These are phyloP conservation scores for Erythrolamprus reginae DNA, from an alignment of 2,113 vertebrate genomes.

Conservation along the genomic window DNA sequence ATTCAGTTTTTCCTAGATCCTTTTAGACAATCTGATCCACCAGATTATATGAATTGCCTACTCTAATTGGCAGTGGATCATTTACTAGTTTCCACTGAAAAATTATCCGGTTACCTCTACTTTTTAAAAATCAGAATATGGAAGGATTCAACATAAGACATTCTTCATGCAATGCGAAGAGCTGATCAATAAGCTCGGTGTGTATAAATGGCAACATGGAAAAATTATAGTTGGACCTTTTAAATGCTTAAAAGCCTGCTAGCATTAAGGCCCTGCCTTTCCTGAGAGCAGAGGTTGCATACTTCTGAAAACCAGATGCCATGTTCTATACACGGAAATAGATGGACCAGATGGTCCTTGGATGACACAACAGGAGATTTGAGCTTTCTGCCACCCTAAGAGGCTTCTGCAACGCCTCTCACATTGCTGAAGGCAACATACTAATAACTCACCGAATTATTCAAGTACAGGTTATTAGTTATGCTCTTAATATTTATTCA, in stretches of 20 bases:
- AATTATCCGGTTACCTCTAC: background rate
- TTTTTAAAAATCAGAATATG: background rate
- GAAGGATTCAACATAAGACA: background rate
- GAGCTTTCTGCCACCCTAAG: background rate
- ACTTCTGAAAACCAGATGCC: background rate
- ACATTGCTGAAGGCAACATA: background rate
- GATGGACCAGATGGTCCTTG: rapidly evolving
- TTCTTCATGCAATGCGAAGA: background rate
- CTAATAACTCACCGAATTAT: background rate
- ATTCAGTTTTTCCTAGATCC: background rate
- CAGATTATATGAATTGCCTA: background rate
- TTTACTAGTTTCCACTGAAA: background rate
- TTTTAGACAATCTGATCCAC: background rate
- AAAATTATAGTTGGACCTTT: background rate
- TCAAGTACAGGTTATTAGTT: background rate
- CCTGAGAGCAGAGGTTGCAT: background rate
- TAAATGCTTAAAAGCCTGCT: background rate
- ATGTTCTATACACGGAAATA: background rate
- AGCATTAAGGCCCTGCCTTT: background rate
- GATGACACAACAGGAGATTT: rapidly evolving
- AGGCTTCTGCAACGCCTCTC: background rate
- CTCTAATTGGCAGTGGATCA: too few species aligned
- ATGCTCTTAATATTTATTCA: background rate
- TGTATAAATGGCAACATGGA: background rate
- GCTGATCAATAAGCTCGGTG: background rate